These are phyloP conservation scores for Megaleporinus macrocephalus DNA, from an alignment of 2,113 vertebrate species.

Conservation along the genomic window DNA sequence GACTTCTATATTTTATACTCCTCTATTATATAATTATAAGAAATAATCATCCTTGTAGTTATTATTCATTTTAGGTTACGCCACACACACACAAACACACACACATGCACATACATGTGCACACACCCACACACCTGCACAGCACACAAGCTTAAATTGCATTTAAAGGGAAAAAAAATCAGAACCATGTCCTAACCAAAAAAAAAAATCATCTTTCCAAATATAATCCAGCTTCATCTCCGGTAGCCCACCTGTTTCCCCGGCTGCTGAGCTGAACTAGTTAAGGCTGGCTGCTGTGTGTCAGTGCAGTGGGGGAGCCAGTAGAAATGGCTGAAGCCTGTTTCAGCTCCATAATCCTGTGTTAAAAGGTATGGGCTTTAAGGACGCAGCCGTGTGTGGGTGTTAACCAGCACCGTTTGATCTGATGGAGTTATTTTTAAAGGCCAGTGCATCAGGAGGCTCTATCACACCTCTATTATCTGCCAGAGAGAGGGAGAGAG, in stretches of 20 bases:
- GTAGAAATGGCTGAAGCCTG: not conserved
- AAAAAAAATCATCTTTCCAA: constrained; percentile 19
- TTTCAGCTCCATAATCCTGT: constrained; percentile 26
- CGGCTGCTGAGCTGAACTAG: constrained; percentile 2
- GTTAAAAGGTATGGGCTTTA: constrained; percentile 13
- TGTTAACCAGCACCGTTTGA: constrained; percentile 7
- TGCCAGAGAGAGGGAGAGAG: not conserved
- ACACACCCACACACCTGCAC: not conserved
- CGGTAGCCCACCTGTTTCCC: constrained; percentile 7
- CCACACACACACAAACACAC: not conserved
- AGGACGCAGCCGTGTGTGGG: constrained; percentile 19
- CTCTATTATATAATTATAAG: too few species aligned
- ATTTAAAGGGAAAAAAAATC: constrained; percentile 15
- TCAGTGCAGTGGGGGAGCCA: not conserved
- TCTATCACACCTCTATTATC: not conserved
- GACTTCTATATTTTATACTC: too few species aligned
- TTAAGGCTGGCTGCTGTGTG: constrained; percentile 6
- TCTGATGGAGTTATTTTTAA: constrained; percentile 16
- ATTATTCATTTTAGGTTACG: not conserved
- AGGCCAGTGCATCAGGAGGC: not conserved
- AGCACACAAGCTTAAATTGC: not conserved
- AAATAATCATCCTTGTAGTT: not conserved
- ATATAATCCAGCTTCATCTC: constrained; percentile 15
- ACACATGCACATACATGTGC: not conserved
- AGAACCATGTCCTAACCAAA: constrained; percentile 7